These are phyloP conservation scores for Tapirus indicus DNA, from an alignment of 2,797 vertebrate species.

Conservation along the genomic window DNA sequence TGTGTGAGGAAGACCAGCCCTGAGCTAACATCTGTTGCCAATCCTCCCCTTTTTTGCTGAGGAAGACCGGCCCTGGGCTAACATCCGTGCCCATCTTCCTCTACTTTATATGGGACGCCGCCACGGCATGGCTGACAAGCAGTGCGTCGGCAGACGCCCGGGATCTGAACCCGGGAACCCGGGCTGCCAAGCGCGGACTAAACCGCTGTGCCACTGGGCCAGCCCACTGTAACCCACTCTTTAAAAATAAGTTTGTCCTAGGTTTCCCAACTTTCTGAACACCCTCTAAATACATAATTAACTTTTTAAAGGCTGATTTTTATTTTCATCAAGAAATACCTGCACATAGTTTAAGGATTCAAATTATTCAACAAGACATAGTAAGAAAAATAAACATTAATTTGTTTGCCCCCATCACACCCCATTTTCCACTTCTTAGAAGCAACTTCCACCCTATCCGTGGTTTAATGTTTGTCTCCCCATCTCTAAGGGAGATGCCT, in stretches of 20 bases:
- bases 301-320: not conserved
- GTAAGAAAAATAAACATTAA: not conserved
- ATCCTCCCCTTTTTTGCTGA: too few species aligned
- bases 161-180: too few species aligned
- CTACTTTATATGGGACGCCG: too few species aligned
- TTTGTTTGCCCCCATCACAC: not conserved
- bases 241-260: not conserved
- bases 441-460: not conserved
- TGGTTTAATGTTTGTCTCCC: not conserved
- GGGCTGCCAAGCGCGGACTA: too few species aligned
- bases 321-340: not conserved
- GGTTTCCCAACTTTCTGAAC: not conserved
- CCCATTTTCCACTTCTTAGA: not conserved
- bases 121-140: too few species aligned
- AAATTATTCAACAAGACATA: not conserved
- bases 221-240: too few species aligned
- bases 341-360: not conserved
- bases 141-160: too few species aligned
- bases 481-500: not conserved
- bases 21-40: too few species aligned
- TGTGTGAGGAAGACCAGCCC: too few species aligned
- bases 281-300: not conserved
- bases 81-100: too few species aligned
- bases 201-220: too few species aligned
- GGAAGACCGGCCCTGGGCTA: too few species aligned